Conservation (phyloP, 2,888 invertebrate genomes). For the Eupithecia pulchellata region DNA sequence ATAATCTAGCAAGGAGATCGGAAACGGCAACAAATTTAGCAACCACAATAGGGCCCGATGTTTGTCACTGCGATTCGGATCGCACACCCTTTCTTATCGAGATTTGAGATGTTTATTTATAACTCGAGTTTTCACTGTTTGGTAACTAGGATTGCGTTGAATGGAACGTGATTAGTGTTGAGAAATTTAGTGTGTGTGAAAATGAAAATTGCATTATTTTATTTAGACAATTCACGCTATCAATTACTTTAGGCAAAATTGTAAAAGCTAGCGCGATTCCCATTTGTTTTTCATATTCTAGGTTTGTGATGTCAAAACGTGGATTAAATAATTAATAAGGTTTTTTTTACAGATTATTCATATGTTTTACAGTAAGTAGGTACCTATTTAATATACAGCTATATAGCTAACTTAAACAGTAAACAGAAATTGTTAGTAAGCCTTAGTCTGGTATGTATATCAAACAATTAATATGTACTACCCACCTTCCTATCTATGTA, state of each 20-base stretch:
- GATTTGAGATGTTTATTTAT: slow-evolving; percentile 61
- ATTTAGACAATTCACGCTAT: not conserved
- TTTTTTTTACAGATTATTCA: no score
- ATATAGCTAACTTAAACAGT: no score
- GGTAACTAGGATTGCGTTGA: slow-evolving; percentile 30
- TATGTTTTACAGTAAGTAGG: no score
- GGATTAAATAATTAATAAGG: no score
- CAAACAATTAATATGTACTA: no score
- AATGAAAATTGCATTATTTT: not conserved
- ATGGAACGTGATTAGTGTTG: slow-evolving; percentile 11
- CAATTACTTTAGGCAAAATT: no score
- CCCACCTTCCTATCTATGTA: no score
- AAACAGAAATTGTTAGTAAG: no score
- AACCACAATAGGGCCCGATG: slow-evolving; percentile 78
- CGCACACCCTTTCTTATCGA: slow-evolving; percentile 74
- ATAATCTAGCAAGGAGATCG: slow-evolving; percentile 80
- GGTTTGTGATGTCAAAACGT: no score
- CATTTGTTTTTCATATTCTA: no score
- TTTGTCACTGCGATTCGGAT: slow-evolving; percentile 79
- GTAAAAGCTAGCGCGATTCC: no score
- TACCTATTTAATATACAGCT: not conserved
- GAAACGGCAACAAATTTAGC: slow-evolving; percentile 83
- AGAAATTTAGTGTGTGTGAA: not conserved
- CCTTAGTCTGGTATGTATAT: no score
- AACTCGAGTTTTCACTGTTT: slow-evolving; percentile 41